A percentile compares a stretch with the other conserved stretches of the same genome.
Evolutionary conservation across 2,113 vertebrate species (phyloP).

Genomic region (Macroglossus sobrinus): DNA sequence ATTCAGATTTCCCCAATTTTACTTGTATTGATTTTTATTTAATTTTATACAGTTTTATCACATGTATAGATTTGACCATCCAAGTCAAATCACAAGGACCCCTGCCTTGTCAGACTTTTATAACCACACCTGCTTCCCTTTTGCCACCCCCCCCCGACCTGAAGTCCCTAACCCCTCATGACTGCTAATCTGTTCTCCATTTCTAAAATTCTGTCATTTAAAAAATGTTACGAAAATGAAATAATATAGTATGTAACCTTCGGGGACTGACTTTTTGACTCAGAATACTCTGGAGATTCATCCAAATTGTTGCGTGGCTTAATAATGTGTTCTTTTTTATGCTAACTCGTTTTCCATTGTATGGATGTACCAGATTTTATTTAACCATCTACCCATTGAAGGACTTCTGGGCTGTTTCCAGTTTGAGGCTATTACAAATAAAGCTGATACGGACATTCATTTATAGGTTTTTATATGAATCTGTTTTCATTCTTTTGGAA

Average conservation of each 20-base stretch:
- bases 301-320: neutral
- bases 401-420: neutral
- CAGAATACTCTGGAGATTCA: neutral
- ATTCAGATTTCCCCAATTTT: neutral
- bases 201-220: conserved; percentile 6
- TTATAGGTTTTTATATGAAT: neutral
- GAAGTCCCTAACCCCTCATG: neutral
- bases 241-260: neutral
- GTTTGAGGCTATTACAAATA: neutral
- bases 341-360: neutral
- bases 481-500: neutral
- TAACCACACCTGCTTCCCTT: neutral
- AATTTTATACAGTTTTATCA: neutral
- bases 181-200: neutral
- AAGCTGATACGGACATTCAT: neutral
- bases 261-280: neutral
- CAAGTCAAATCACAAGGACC: neutral
- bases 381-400: neutral
- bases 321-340: neutral
- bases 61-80: neutral
- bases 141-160: neutral
- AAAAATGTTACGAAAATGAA: neutral
- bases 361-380: neutral
- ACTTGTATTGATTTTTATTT: neutral
- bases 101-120: neutral